Base-by-base conservation (phyloP, 2,888 invertebrate genomes). In the Beris chalybata region DNA sequence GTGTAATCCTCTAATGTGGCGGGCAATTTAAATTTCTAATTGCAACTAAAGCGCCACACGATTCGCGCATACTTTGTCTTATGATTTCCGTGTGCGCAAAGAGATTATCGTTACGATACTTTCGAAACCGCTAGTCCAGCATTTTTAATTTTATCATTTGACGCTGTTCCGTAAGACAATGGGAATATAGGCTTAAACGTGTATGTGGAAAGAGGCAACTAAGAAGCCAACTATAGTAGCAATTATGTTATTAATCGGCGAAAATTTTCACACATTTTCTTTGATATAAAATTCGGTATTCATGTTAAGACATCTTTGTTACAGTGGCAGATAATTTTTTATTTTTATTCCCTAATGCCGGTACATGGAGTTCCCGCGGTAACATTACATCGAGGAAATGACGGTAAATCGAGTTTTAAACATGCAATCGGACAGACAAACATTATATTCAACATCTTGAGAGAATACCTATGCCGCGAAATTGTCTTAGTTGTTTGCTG, bases 201-300 rank as follows among this genome's bases (percentile, higher is more conserved):
- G 47, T 13, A 54, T 45, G 44, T 47, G 12, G 47, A 47, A 31
- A 58, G 38, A 38, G 29, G 57, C 32, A 13, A 30, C 58, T 31
- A 30, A 59, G 44, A 30, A 57, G 57, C 64, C 38, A n/a, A 32
- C 50, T 13, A 15, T 50, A 50, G 38, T 52, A 32, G 68, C 66
- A 66, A 68, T 68, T 68, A 68, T 68, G 68, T 68, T 68, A 68
- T 66, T 68, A 68, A 68, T 68, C 68, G 66, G 58, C 45, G 50
- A 66, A 63, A 63, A 66, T 66, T 68, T 68, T 68, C 68, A 68
- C 68, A 68, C 68, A 68, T 68, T 66, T 61, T 61, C 61, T 45
- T 29, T 52, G 63, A 61, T 66, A 63, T 66, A 32, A 61, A 61
- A 61, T 68, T 65, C 58, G 45, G 66, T 32, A 65, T 68, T 63